These are phyloP conservation scores for Symphodus melops DNA, from an alignment of 2,113 vertebrate species.

Conservation along the genomic window DNA sequence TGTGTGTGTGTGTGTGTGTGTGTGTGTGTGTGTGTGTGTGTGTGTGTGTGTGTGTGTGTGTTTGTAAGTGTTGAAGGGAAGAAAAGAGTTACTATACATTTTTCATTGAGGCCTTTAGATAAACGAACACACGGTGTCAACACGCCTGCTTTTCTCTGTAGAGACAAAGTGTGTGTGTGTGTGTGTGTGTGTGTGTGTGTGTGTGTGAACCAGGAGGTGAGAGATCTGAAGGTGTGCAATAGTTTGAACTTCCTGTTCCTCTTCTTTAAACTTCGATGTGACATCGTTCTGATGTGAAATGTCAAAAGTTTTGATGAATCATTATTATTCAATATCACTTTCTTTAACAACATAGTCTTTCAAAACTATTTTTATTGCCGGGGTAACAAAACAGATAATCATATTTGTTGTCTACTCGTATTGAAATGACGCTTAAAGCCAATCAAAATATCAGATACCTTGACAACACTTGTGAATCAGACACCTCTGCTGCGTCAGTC, in stretches of 20 bases:
- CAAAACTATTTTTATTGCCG: no score
- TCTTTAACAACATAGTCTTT: no score
- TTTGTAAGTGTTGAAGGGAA: not conserved
- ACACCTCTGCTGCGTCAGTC: not conserved
- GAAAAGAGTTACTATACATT: slow-evolving; percentile 6
- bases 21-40: not conserved
- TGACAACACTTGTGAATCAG: not conserved
- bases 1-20: not conserved
- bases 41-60: slow-evolving; percentile 2
- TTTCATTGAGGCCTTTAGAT: slow-evolving; percentile 4
- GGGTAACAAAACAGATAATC: no score
- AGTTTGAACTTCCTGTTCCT: no score
- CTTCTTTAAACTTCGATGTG: not conserved
- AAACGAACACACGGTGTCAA: slow-evolving; percentile 23
- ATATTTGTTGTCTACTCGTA: no score
- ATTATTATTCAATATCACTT: no score
- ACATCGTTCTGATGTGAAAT: not conserved
- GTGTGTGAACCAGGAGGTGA: not conserved
- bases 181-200: no score
- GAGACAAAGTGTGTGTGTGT: not conserved
- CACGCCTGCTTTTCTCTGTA: slow-evolving; percentile 23
- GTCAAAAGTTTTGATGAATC: not conserved
- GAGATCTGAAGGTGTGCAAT: not conserved
- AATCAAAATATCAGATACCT: no score
- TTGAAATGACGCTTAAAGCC: no score